Percentiles rank a stretch among this genome's conserved stretches.
Evolutionary conservation across 2,113 vertebrate genomes (phyloP).

Genomic region (Aix galericulata): DNA sequence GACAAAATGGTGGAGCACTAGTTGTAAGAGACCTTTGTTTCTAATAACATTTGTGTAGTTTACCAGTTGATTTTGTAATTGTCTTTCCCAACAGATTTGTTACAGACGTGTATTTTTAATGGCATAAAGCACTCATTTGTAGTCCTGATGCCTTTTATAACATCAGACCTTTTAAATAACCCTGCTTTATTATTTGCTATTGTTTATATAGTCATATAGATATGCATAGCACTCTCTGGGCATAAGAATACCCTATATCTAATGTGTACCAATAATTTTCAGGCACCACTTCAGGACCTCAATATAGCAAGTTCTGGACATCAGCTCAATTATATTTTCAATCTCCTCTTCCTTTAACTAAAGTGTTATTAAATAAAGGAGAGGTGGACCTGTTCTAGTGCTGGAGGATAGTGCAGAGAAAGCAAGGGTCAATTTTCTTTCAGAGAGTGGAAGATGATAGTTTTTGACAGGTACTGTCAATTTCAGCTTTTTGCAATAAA

Average conservation of each 20-base stretch:
- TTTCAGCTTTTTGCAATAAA: conserved; percentile 49
- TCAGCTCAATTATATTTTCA: conserved; percentile 36
- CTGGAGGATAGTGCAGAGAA: conserved; percentile 1
- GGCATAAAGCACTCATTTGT: neutral
- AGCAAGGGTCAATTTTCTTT: conserved; percentile 46
- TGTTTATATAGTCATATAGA: neutral
- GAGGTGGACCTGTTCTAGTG: neutral
- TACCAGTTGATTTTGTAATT: neutral
- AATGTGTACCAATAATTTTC: neutral
- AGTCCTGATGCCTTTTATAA: neutral
- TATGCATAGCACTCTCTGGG: neutral
- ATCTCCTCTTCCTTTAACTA: neutral
- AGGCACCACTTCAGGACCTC: neutral
- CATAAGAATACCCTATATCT: neutral
- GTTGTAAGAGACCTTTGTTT: neutral
- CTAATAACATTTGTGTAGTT: neutral
- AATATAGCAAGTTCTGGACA: neutral
- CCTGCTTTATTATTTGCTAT: neutral
- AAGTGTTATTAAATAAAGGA: conserved; percentile 12
- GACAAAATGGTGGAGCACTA: neutral
- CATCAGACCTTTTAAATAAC: neutral
- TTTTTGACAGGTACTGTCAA: conserved; percentile 39
- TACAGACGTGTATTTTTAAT: neutral
- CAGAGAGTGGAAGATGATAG: neutral
- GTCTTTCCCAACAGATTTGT: neutral